These are phyloP conservation scores for Belonocnema kinseyi DNA, from an alignment of 1,140 invertebrate species.

Conservation along the genomic window DNA sequence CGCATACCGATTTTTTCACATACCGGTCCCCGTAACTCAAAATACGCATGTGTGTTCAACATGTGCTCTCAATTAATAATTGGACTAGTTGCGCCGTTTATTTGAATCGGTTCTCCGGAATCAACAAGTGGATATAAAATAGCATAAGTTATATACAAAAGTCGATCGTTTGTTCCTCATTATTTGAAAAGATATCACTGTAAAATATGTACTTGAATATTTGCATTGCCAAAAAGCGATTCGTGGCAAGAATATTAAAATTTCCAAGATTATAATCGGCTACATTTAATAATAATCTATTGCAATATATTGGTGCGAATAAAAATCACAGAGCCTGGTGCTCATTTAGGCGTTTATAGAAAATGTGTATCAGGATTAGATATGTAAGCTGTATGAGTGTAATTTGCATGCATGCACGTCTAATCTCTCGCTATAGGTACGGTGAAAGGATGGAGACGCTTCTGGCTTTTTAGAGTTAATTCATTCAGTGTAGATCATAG, in stretches of 20 bases:
- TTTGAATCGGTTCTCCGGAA: slow-evolving; percentile 12
- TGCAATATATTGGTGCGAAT: neutral
- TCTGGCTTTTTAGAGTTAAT: slow-evolving; percentile 18
- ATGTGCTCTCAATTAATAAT: slow-evolving; percentile 21
- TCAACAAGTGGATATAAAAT: neutral
- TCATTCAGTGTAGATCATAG: neutral
- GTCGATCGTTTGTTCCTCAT: too few species aligned
- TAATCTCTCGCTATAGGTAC: slow-evolving; percentile 1
- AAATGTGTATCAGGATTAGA: neutral
- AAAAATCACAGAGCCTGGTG: neutral
- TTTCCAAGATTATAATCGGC: too few species aligned
- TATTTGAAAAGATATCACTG: too few species aligned
- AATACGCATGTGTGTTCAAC: neutral
- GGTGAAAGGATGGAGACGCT: slow-evolving; percentile 17
- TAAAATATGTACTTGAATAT: too few species aligned
- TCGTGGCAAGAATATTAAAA: too few species aligned
- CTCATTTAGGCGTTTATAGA: slow-evolving; percentile 3
- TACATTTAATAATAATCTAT: too few species aligned
- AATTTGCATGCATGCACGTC: neutral
- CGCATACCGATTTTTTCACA: too few species aligned
- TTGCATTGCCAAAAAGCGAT: too few species aligned
- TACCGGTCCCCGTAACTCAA: too few species aligned
- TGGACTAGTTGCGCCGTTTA: slow-evolving; percentile 9
- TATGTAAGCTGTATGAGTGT: neutral
- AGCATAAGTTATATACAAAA: too few species aligned